Evolutionary conservation across 2,797 vertebrate genomes (phyloP), one percentile per base, ranked within the genome.

Genomic region (Sebastes hubbsi): DNA sequence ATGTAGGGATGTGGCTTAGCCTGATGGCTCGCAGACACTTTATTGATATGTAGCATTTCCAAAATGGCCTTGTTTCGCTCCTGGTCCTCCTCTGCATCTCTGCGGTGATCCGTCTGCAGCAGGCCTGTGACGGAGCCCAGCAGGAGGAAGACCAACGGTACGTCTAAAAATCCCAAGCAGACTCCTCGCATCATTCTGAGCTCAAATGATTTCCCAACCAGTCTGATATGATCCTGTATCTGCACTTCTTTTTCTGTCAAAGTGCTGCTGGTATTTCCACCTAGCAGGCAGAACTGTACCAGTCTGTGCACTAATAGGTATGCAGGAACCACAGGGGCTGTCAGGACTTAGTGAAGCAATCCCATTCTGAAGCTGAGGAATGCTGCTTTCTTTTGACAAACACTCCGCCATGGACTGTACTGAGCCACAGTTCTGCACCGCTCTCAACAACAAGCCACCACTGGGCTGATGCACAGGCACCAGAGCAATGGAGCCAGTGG

Each of bases 21-120:
- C 75, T 90, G 89, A 30, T 90, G 92, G 24, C 81, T 94, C 1
- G 87, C 88, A 2, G 94, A 95, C 55, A 96, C 88, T 80, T 93
- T 95, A 34, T 92, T 90, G 63, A 96, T 95, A 58, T 96, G 95
- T 2, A 96, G 80, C 95, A 96, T 95, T 87, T 96, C 95, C 87
- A 96, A 63, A 85, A 94, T 94, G 38, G 94, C 94, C 83, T 94
- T 91, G 87, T 87, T 87, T 8, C 92, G 72, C 22, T 89, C 85
- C 72, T 38, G 63, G 25, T 89, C 79, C 5, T 87, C 80, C 18
- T 92, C 76, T 0, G 78, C 71, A 13, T 80, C 80, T 42, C 73
- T 78, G 34, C 12, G 82, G 2, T 89, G 86, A 18, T 90, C 88
- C 74, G 69, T 77, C 61, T 87, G 65, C 71, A 81, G 27, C 22